Conservation (phyloP, 1,140 invertebrate species). For the Pseudomyrmex concolor region DNA sequence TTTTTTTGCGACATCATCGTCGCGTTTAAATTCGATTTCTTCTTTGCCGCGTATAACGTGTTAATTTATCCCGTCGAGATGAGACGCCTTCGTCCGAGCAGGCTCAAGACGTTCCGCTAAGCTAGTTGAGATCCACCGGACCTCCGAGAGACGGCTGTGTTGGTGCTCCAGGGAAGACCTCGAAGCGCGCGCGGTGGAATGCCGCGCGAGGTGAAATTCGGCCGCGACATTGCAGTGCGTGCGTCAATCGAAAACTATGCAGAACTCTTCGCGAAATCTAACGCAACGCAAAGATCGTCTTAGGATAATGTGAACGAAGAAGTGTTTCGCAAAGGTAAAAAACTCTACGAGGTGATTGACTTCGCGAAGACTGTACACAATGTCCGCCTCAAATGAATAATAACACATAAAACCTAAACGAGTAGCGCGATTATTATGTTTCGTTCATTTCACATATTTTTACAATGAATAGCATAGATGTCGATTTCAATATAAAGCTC, state of each 20-base stretch:
- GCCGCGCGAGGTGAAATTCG: constrained; percentile 45
- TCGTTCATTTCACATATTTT: too few relatives aligned
- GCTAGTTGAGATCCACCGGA: constrained; percentile 13
- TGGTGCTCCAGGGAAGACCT: constrained; percentile 15
- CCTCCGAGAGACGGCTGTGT: not conserved
- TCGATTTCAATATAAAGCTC: too few relatives aligned
- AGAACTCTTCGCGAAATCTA: not conserved
- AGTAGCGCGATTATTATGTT: too few relatives aligned
- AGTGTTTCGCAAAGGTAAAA: not conserved
- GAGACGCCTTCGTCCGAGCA: not conserved
- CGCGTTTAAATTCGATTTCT: not conserved
- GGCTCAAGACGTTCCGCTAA: not conserved
- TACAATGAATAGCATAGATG: too few relatives aligned
- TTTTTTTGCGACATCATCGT: not conserved
- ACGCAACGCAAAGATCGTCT: not conserved
- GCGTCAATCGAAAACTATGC: constrained; percentile 18
- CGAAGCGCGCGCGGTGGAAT: constrained; percentile 29
- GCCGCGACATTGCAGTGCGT: constrained; percentile 19
- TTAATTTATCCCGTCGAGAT: not conserved
- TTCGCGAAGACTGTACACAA: not conserved
- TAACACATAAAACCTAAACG: too few relatives aligned
- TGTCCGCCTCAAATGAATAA: not conserved
- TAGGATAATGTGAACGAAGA: not conserved
- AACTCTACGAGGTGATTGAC: not conserved
- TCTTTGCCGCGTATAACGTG: not conserved